Base-by-base conservation (phyloP, 2,888 invertebrate species). In the Anoncus sp. region DNA sequence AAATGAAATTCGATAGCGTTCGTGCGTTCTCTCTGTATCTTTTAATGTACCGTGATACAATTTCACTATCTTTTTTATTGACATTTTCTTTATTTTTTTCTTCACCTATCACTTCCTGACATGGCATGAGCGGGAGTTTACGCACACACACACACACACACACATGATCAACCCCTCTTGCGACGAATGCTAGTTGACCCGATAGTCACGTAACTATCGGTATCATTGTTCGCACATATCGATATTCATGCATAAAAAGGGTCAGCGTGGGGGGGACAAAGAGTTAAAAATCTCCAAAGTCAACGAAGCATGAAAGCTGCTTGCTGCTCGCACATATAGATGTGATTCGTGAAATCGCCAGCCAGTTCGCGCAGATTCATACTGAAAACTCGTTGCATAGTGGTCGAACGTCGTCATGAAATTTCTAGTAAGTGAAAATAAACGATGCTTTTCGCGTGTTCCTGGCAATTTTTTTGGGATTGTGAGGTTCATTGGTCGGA, bases 321-420 rank as follows among this genome's bases (percentile, higher is more conserved):
- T 87, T 85, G 85, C 82, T 2, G 38, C 38, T 79, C 81, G 85
- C 85, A 87, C 89, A 89, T 90, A 90, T 89, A 90, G 89, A 88
- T 90, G 89, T 86, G 89, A 86, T 75, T 72, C 84, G 85, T 84
- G 81, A 86, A 84, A 79, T 82, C 79, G 82, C 72, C 70, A n/a
- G 85, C 83, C 89, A 90, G 89, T 90, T 90, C 87, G 82, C 82
- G 81, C 84, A 81, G 86, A 84, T 83, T 84, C 83, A 85, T 83
- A 82, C 83, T 76, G 81, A 85, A 85, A 85, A 83, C 83, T 75
- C 83, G 83, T 84, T 84, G 86, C 81, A 66, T 71, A 55, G n/a
- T 43, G 43, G 14, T 49, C 43, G 18, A 75, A 70, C 76, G 67
- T 80, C 86, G 79, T 49, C 85, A 90, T 90, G 90, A 88, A 84